phyloP scores from a whole-genome alignment of 2,888 invertebrate genomes.

The Cotesia congregata region DNA sequence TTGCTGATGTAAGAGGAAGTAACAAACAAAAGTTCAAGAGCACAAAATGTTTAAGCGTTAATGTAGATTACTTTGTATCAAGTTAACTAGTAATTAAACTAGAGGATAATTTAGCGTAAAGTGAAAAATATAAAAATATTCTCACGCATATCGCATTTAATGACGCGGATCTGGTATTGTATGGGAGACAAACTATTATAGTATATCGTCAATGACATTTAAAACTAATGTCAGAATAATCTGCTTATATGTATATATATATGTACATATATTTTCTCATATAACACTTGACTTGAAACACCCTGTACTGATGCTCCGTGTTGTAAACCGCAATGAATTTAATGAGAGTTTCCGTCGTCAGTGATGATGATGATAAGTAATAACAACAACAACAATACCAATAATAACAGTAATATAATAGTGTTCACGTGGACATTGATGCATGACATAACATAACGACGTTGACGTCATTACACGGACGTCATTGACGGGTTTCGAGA shows the following conservation, averaged over 20 bases:
- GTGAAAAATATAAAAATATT: background rate
- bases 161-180: background rate
- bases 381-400: background rate
- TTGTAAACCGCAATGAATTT: background rate
- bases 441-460: background rate
- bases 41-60: too few species aligned
- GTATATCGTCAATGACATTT: background rate
- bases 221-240: background rate
- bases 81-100: background rate
- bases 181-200: background rate
- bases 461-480: slow-evolving; percentile 22
- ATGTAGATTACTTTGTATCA: background rate
- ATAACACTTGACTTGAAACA: background rate
- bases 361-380: background rate
- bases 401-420: background rate
- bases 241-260: background rate
- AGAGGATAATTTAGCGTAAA: background rate
- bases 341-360: background rate
- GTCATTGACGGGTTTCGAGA: background rate
- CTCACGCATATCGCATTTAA: background rate
- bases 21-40: too few species aligned
- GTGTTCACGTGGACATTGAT: background rate
- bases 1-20: too few species aligned
- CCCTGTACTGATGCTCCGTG: background rate
- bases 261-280: background rate